phyloP scores from a whole-genome alignment of 1,140 invertebrate species.

The Nasonia longicornis region DNA sequence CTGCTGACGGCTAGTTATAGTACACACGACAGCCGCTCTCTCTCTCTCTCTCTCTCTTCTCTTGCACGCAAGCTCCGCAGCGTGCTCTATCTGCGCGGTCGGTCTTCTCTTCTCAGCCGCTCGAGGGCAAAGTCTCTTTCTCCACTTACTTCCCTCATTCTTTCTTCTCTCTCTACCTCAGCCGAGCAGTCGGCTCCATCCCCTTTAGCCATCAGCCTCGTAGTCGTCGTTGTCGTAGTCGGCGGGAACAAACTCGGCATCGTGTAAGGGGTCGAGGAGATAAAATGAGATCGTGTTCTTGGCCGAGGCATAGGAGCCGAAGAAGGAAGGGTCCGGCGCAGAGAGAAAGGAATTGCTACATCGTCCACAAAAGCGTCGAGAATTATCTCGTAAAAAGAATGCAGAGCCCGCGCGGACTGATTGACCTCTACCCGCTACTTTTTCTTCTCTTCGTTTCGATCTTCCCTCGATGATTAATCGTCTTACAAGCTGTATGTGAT shows the following conservation, averaged over 20 bases:
- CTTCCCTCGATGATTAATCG: too few relatives aligned
- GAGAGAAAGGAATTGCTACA: conserved; percentile 59
- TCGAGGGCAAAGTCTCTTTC: conserved; percentile 5
- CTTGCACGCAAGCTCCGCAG: background rate
- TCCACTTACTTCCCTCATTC: background rate
- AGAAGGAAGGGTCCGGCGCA: conserved; percentile 9
- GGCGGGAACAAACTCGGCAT: conserved; percentile 56
- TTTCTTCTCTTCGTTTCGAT: background rate
- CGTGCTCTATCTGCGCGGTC: conserved; percentile 28
- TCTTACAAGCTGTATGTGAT: too few relatives aligned
- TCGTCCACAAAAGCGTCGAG: conserved; percentile 49
- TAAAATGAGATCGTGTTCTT: conserved; percentile 64
- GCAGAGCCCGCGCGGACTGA: background rate
- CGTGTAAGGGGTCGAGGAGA: conserved; percentile 61
- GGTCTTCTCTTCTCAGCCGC: background rate
- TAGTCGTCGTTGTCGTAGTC: conserved; percentile 10
- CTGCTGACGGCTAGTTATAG: conserved; percentile 11
- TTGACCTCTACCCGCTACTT: background rate
- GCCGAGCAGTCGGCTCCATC: background rate
- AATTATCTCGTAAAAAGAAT: conserved; percentile 48
- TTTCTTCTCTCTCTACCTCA: background rate
- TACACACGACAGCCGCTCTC: background rate
- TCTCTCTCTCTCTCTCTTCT: background rate
- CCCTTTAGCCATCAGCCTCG: conserved; percentile 21
- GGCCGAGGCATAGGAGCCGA: conserved; percentile 10